Evolutionary conservation across 2,888 invertebrate species (phyloP).

Genomic region (Aleiodes alternator): DNA sequence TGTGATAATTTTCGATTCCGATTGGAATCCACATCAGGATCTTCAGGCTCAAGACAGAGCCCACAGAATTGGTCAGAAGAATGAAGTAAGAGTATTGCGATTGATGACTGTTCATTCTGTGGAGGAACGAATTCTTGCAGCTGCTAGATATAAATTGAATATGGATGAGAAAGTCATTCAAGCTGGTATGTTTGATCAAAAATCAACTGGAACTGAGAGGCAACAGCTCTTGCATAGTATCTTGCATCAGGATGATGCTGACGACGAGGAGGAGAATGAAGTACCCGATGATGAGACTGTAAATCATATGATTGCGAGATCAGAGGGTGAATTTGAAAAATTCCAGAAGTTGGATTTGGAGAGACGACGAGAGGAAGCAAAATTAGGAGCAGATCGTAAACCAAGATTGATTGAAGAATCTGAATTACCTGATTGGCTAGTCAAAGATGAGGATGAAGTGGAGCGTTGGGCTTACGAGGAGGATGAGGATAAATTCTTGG

Average conservation of each 20-base stretch:
- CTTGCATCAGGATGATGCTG: constrained; percentile 94
- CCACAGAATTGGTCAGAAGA: constrained; percentile 99
- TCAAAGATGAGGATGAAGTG: constrained; percentile 95
- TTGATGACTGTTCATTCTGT: constrained; percentile 99
- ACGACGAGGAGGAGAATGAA: constrained; percentile 97
- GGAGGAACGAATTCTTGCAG: constrained; percentile 98
- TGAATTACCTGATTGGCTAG: constrained; percentile 96
- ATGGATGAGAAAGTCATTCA: constrained; percentile 99
- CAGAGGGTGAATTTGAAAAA: constrained; percentile 94
- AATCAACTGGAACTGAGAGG: constrained; percentile 97
- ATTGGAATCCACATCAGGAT: constrained; percentile 99
- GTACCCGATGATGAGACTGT: constrained; percentile 99
- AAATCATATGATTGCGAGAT: constrained; percentile 98
- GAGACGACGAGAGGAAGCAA: constrained; percentile 86
- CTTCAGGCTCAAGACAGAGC: constrained; percentile 99
- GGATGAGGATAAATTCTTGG: constrained; percentile 88
- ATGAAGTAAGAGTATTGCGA: constrained; percentile 97
- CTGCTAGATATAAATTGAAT: constrained; percentile 97
- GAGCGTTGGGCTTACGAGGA: constrained; percentile 82
- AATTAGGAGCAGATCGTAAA: constrained; percentile 84
- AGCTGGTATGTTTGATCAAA: constrained; percentile 99
- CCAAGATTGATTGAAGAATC: constrained; percentile 94
- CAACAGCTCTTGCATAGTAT: constrained; percentile 97
- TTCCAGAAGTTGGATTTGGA: constrained; percentile 97
- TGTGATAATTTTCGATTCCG: constrained; percentile 99